phyloP scores from a whole-genome alignment of 2,113 vertebrate genomes.

The Corythoichthys intestinalis region DNA sequence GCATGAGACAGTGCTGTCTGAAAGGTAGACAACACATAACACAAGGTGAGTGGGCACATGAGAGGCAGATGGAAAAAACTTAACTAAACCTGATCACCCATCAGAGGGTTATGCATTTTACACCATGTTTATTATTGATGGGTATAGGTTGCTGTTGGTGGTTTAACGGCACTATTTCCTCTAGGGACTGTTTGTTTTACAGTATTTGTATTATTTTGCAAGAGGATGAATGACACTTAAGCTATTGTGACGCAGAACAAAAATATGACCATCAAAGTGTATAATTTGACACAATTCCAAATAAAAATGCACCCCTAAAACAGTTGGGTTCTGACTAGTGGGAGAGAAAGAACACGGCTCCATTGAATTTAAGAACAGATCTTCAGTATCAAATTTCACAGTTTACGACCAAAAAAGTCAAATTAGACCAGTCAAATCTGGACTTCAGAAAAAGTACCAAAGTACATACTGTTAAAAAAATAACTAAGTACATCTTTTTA shows the following conservation, averaged over 20 bases:
- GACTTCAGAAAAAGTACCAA: neutral
- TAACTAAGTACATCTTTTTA: neutral
- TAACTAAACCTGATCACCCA: conserved; percentile 6
- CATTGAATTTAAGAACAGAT: no score
- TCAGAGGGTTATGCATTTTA: neutral
- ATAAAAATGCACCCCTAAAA: neutral
- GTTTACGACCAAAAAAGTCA: no score
- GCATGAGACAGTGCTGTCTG: conserved; percentile 54
- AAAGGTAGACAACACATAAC: neutral
- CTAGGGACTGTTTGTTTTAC: neutral
- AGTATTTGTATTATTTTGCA: neutral
- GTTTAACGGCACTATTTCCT: neutral
- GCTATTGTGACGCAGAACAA: neutral
- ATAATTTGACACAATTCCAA: neutral
- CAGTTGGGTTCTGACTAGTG: neutral
- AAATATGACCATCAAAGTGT: neutral
- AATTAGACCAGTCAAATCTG: neutral
- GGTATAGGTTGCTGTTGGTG: neutral
- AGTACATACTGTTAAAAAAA: neutral
- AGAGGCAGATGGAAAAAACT: conserved; percentile 22
- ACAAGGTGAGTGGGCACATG: conserved; percentile 11
- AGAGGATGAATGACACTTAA: neutral
- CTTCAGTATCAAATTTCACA: neutral
- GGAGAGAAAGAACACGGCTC: neutral
- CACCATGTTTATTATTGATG: neutral